Conservation (phyloP, 2,113 vertebrate species). For the Pionites leucogaster region DNA sequence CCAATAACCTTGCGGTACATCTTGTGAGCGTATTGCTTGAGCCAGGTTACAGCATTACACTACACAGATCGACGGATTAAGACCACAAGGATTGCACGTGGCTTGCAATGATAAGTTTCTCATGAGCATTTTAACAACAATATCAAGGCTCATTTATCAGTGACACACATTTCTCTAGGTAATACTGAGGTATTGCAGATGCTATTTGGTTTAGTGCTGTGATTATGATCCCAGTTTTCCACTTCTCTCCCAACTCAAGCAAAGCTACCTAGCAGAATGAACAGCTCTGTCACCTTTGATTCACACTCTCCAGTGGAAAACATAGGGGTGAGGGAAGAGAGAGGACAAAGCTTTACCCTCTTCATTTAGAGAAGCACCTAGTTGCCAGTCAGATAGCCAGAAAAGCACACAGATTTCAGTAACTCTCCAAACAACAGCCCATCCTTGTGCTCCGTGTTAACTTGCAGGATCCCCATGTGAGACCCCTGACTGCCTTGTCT, state of each 20-base stretch:
- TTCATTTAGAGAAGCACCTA: background rate
- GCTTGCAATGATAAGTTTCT: background rate
- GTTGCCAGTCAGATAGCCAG: background rate
- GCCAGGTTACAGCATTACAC: background rate
- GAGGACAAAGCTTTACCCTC: background rate
- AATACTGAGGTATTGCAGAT: background rate
- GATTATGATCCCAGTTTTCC: background rate
- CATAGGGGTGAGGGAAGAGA: background rate
- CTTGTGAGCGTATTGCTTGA: background rate
- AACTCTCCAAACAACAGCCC: background rate
- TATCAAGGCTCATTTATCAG: background rate
- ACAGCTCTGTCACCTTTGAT: background rate
- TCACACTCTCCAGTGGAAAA: background rate
- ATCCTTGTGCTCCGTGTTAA: background rate
- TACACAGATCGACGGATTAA: accelerated
- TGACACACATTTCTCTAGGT: background rate
- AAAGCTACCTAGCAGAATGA: accelerated
- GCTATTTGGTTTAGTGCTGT: background rate
- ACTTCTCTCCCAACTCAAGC: background rate
- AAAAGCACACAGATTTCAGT: background rate
- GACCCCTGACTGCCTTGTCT: background rate
- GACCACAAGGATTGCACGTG: background rate
- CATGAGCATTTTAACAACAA: background rate
- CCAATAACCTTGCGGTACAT: background rate
- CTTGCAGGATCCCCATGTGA: background rate